Base-by-base conservation (phyloP, 2,113 vertebrate genomes). In the Thamnophis sirtalis region DNA sequence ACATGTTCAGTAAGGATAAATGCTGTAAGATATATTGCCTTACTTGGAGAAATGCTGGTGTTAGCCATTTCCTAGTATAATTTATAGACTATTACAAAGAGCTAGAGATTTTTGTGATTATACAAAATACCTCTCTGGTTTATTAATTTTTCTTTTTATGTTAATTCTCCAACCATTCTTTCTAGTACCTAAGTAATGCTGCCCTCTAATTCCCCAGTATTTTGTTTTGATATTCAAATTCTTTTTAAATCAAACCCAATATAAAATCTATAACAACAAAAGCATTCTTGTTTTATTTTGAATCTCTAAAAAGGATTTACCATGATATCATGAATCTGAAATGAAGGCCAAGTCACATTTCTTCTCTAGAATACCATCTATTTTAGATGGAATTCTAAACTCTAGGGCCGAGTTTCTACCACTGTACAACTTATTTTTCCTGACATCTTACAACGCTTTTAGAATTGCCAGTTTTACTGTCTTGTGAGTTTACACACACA, bases 381-480 rank as follows among this genome's bases (percentile, higher is more conserved):
- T 84, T 51, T 33, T 28, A 84, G n/a, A 2, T 53, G 84, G 13
- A 63, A 80, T 13, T 89, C 38, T 48, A 58, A 88, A 50, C 28
- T 54, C 53, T 54, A 60, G 13, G 28, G 28, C 49, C 87, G 43
- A 60, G 90, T 92, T 93, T 10, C 90, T 0, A 89, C 0, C 9
- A 87, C 68, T 91, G 84, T 60, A 63, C 4, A 90, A 84, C 87
- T 94, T 86, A 38, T 63, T 80, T 92, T 94, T 48, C 22, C 28
- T 24, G 28, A 33, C 28, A 89, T n/a, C 56, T 68, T 68, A 51
- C 21, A 54, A 28, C 26, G 21, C 8, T 60, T n/a, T 86, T 55
- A 86, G 80, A 58, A 56, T 5, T 17, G 17, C 43, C 13, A 55
- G 9, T 38, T 48, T 56, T 24, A 60, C 49, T 91, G 8, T n/a